Percentiles rank a stretch among this genome's conserved stretches.
Evolutionary conservation across 1,140 invertebrate species (phyloP).

Genomic region (Globodera rostochiensis): DNA sequence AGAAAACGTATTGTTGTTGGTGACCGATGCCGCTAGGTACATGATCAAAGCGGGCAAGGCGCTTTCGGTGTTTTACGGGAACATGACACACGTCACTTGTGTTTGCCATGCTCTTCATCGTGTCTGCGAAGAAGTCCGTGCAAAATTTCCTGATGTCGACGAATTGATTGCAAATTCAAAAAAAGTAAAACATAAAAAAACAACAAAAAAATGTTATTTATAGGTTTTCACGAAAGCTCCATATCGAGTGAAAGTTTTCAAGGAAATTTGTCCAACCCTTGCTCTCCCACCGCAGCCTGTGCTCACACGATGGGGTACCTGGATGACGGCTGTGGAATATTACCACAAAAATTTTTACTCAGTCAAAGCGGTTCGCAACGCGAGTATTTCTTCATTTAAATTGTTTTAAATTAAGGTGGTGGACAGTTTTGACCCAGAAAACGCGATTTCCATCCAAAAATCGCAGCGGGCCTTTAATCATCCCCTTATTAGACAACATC

Average conservation of each 20-base stretch:
- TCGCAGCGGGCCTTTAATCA: too few relatives aligned
- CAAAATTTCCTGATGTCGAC: slow-evolving; percentile 6
- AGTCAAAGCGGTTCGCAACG: too few relatives aligned
- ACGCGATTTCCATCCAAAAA: too few relatives aligned
- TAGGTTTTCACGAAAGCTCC: slow-evolving; percentile 17
- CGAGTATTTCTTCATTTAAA: too few relatives aligned
- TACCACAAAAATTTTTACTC: too few relatives aligned
- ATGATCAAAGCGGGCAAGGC: neutral
- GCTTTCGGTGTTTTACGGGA: neutral
- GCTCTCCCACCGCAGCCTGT: slow-evolving; percentile 9
- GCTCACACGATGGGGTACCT: neutral
- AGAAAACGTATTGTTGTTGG: neutral
- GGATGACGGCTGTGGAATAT: neutral
- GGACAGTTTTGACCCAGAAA: too few relatives aligned
- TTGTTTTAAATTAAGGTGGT: too few relatives aligned
- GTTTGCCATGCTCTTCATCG: neutral
- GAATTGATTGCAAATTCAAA: neutral
- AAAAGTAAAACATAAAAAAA: slow-evolving; percentile 20
- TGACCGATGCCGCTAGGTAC: neutral
- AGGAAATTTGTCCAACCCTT: neutral
- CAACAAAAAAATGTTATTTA: neutral
- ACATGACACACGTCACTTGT: slow-evolving; percentile 2
- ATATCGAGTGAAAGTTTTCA: neutral
- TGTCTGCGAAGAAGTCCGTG: slow-evolving; percentile 6
- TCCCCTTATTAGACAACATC: too few relatives aligned